Conservation (phyloP, 2,888 invertebrate species). For the Andrena fulva region DNA sequence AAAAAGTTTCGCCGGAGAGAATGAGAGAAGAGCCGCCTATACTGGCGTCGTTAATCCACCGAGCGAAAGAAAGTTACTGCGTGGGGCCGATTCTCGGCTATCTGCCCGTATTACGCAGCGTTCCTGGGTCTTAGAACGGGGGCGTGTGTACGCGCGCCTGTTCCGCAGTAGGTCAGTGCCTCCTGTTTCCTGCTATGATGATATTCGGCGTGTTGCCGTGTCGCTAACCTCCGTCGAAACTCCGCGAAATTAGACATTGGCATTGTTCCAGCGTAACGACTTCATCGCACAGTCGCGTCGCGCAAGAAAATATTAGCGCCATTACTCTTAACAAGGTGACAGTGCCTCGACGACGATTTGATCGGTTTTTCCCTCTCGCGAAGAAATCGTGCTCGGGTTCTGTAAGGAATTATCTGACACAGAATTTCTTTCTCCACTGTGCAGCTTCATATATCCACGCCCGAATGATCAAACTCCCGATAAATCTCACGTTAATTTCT, state of each 20-base stretch:
- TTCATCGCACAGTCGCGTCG: slow-evolving; percentile 65
- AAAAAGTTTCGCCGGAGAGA: slow-evolving; percentile 27
- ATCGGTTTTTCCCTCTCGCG: slow-evolving; percentile 57
- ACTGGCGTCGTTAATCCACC: slow-evolving; percentile 54
- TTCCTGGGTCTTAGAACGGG: slow-evolving; percentile 2
- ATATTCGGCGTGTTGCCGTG: slow-evolving; percentile 49
- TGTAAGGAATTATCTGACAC: slow-evolving; percentile 9
- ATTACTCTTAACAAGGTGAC: slow-evolving; percentile 71
- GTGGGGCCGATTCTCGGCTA: slow-evolving; percentile 54
- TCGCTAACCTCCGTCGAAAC: slow-evolving; percentile 61
- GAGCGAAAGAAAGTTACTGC: slow-evolving; percentile 58
- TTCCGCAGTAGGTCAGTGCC: slow-evolving; percentile 49
- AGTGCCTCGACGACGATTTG: slow-evolving; percentile 64
- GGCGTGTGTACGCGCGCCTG: background rate
- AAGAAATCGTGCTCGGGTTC: slow-evolving; percentile 17
- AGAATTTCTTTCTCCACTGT: background rate
- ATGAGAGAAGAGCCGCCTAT: slow-evolving; percentile 16
- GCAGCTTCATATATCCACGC: background rate
- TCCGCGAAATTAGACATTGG: slow-evolving; percentile 71
- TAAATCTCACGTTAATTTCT: background rate
- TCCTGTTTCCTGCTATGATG: slow-evolving; percentile 54
- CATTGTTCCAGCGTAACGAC: slow-evolving; percentile 71
- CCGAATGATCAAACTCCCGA: background rate
- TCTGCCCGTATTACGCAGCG: slow-evolving; percentile 20
- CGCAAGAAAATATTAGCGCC: slow-evolving; percentile 72